Percentiles rank a stretch among this genome's conserved stretches.
These are phyloP conservation scores for Ranitomeya variabilis DNA, from an alignment of 2,113 vertebrate genomes.

Conservation along the genomic window DNA sequence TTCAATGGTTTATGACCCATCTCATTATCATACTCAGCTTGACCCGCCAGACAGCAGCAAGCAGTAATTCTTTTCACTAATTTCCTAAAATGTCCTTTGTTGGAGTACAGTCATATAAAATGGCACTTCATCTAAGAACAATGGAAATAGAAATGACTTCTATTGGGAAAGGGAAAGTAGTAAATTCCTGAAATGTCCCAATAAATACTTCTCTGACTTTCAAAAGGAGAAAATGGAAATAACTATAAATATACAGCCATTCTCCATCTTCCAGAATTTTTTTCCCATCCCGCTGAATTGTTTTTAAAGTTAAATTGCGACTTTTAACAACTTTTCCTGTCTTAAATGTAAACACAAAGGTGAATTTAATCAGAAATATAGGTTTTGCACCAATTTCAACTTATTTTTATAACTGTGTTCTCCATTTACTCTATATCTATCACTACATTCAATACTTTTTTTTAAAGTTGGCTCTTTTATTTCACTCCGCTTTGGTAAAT, in stretches of 20 bases:
- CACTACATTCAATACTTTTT: no score
- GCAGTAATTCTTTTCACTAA: constrained; percentile 68
- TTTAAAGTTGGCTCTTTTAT: no score
- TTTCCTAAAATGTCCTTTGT: constrained; percentile 66
- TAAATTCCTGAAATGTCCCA: constrained; percentile 2
- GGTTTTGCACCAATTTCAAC: no score
- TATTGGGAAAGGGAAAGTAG: constrained; percentile 15
- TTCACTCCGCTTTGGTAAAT: no score
- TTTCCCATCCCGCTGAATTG: background rate
- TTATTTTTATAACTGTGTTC: no score
- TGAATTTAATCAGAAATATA: no score
- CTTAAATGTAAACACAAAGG: background rate
- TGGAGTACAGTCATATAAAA: constrained; percentile 62
- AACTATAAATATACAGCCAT: background rate
- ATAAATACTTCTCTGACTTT: background rate
- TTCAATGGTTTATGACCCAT: constrained; percentile 74
- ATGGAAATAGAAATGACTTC: constrained; percentile 51
- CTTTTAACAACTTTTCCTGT: background rate
- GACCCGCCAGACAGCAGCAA: constrained; percentile 67
- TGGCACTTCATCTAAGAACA: constrained; percentile 57
- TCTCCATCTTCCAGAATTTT: background rate
- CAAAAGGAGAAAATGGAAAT: background rate
- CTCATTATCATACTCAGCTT: constrained; percentile 74
- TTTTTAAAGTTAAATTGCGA: background rate
- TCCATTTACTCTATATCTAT: no score